Percentiles rank a stretch among this genome's conserved stretches.
phyloP scores from a whole-genome alignment of 2,113 vertebrate species.

The Pseudorasbora parva region DNA sequence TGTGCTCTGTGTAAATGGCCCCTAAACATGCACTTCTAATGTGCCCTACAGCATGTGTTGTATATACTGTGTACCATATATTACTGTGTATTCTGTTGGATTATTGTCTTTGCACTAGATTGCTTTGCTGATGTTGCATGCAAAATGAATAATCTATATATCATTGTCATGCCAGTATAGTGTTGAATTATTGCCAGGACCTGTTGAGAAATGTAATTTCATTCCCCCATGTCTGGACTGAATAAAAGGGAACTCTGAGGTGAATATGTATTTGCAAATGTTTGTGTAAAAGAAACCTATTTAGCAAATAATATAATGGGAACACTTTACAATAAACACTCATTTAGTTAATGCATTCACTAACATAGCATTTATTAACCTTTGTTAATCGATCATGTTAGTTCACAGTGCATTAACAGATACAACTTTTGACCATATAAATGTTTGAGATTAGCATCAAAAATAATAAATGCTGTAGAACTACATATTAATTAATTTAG shows the following conservation, averaged over 20 bases:
- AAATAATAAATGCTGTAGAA: too few relatives aligned
- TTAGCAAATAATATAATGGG: background rate
- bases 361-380: too few relatives aligned
- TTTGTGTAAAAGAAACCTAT: background rate
- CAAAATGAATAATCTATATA: background rate
- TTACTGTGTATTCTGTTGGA: background rate
- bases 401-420: too few relatives aligned
- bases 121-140: background rate
- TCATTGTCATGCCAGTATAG: background rate
- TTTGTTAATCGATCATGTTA: too few relatives aligned
- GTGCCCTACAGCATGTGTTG: background rate
- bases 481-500: too few relatives aligned
- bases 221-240: background rate
- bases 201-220: background rate
- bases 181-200: background rate
- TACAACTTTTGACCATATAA: too few relatives aligned
- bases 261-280: background rate
- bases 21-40: background rate
- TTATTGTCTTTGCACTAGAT: background rate
- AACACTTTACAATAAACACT: too few relatives aligned
- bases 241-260: background rate
- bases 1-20: too few relatives aligned
- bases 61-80: background rate
- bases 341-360: too few relatives aligned
- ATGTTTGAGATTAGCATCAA: too few relatives aligned